Base-by-base conservation (phyloP, 2,888 invertebrate species). In the Xylota sylvarum region DNA sequence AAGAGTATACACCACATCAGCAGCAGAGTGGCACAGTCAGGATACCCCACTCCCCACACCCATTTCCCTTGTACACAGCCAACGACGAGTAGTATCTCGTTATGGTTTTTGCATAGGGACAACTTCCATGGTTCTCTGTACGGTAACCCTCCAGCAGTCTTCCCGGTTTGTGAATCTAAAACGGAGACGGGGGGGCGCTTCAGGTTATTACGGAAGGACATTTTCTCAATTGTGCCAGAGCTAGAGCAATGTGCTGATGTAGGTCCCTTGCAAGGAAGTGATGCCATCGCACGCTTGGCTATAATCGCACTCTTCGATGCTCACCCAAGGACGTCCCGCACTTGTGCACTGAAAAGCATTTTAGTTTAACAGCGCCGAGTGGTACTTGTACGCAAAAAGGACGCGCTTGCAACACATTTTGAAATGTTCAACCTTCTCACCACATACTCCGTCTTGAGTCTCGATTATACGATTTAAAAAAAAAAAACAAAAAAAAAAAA, bases 101-200 rank as follows among this genome's bases (percentile, higher is more conserved):
- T 86, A 86, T 78, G 77, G 86, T 23, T 86, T 85, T 82, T 86
- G 77, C 86, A 81, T 86, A 86, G 77, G 73, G 77, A 81, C 76
- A 77, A 79, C 65, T 73, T 67, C 64, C 58, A 70, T 62, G 64
- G 52, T 70, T 74, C 37, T 7, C 37, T 7, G 56, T 73, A 60
- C 77, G 72, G 77, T 60, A 81, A 73, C 77, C 82, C 77, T 73
- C 82, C 48, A 77, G 86, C 77, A 77, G 81, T 72, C 86, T 86
- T 81, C 72, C 81, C 81, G 72, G 82, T 55, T 78, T 40, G 56
- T 73, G 82, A 86, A 82, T 77, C 82, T 78, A 73, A 82, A 78
- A 82, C 82, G 86, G 86, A 78, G 86, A 86, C 77, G 64, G 77
- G 55, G 64, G 40, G 30, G 67, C 58, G 77, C 60, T 77, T 55